These are phyloP conservation scores for Apotomis capreana DNA, from an alignment of 2,888 invertebrate species.

Conservation along the genomic window DNA sequence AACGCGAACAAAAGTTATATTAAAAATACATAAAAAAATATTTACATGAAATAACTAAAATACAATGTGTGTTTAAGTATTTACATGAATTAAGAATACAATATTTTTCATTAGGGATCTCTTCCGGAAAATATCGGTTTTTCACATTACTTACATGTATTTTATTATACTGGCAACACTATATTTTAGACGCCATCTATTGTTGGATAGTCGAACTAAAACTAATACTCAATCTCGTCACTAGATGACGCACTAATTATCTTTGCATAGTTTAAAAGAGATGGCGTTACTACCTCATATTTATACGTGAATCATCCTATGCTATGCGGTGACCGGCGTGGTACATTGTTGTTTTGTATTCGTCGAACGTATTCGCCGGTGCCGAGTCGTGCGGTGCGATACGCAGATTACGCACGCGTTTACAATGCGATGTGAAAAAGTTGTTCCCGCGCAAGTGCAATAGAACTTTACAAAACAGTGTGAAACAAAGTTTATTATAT, in stretches of 20 bases:
- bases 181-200: slow-evolving; percentile 49
- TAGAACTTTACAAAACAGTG: slow-evolving; percentile 71
- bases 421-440: slow-evolving; percentile 72
- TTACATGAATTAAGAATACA: too few species aligned
- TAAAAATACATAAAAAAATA: neutral
- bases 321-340: slow-evolving; percentile 44
- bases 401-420: slow-evolving; percentile 64
- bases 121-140: neutral
- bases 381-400: slow-evolving; percentile 66
- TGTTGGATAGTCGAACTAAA: slow-evolving; percentile 45
- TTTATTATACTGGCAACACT: slow-evolving; percentile 22
- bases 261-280: slow-evolving; percentile 22
- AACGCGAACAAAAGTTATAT: neutral
- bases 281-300: slow-evolving; percentile 47
- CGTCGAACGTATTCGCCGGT: slow-evolving; percentile 67
- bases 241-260: slow-evolving; percentile 52
- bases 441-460: slow-evolving; percentile 68
- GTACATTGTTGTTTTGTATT: slow-evolving; percentile 69
- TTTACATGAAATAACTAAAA: too few species aligned
- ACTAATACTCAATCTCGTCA: slow-evolving; percentile 29
- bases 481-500: slow-evolving; percentile 58
- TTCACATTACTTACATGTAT: neutral
- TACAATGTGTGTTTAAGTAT: too few species aligned
- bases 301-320: slow-evolving; percentile 29
- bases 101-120: too few species aligned